phyloP scores from a whole-genome alignment of 2,888 invertebrate genomes.

The Patella pellucida region DNA sequence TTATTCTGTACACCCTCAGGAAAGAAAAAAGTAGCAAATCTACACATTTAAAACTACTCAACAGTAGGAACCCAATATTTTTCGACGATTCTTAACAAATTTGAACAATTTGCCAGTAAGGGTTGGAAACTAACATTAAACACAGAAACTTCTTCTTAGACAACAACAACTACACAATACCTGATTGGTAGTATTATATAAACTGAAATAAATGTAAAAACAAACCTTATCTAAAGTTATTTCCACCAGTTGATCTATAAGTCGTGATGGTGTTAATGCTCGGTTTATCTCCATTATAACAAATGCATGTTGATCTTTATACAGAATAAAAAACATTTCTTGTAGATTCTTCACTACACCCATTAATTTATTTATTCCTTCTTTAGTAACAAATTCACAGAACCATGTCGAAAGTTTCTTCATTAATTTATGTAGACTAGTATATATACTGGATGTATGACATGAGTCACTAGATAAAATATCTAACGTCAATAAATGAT shows the following conservation, averaged over 20 bases:
- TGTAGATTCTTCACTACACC: conserved; percentile 34
- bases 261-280: conserved; percentile 41
- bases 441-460: conserved; percentile 14
- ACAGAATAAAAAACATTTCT: conserved; percentile 28
- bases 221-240: conserved; percentile 51
- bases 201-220: background rate
- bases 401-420: conserved; percentile 42
- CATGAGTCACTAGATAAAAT: conserved; percentile 29
- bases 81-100: no score
- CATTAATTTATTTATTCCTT: conserved; percentile 33
- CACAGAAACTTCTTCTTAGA: no score
- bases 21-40: no score
- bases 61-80: no score
- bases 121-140: no score
- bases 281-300: conserved; percentile 37
- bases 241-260: conserved; percentile 49
- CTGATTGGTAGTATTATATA: no score
- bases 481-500: conserved; percentile 32
- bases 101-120: no score
- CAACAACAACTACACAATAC: no score
- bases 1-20: no score
- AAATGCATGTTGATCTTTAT: conserved; percentile 16
- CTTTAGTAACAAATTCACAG: conserved; percentile 40
- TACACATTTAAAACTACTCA: no score
- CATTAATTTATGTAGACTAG: conserved; percentile 36